phyloP scores from a whole-genome alignment of 2,113 vertebrate genomes.

The Dipodomys stephensi region DNA sequence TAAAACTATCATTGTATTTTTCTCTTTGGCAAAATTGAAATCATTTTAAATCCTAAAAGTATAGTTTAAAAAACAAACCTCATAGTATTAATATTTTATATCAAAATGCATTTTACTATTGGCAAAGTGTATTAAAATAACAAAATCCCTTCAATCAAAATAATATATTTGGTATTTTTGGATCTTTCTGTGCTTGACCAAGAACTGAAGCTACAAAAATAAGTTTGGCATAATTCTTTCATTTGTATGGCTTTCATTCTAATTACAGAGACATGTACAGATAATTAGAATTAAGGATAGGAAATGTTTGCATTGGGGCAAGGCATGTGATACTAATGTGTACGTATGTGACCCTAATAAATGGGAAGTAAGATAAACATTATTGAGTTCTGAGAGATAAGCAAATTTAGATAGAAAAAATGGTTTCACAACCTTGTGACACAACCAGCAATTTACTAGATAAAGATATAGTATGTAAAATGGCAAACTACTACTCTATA shows the following conservation, averaged over 20 bases:
- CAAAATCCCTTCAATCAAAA: slow-evolving; percentile 34
- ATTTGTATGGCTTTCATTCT: neutral
- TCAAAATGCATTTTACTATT: slow-evolving; percentile 23
- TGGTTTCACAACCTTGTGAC: neutral
- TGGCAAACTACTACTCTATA: neutral
- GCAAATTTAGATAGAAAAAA: neutral
- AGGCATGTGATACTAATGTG: neutral
- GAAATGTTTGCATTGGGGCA: neutral
- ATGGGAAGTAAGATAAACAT: neutral
- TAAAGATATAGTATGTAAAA: neutral
- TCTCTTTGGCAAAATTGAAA: neutral
- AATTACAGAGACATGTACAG: neutral
- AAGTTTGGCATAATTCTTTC: neutral
- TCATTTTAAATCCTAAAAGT: neutral
- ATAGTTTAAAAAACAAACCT: neutral
- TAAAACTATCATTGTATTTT: slow-evolving; percentile 24
- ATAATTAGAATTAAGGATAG: neutral
- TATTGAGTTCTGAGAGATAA: neutral
- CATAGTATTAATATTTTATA: slow-evolving; percentile 24
- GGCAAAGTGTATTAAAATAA: neutral
- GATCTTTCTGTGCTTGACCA: neutral
- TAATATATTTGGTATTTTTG: slow-evolving; percentile 1
- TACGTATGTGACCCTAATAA: neutral
- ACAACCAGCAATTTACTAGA: neutral
- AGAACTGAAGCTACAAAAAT: neutral